Evolutionary conservation across 2,113 vertebrate genomes (phyloP).

Genomic region (Ailurus styani): DNA sequence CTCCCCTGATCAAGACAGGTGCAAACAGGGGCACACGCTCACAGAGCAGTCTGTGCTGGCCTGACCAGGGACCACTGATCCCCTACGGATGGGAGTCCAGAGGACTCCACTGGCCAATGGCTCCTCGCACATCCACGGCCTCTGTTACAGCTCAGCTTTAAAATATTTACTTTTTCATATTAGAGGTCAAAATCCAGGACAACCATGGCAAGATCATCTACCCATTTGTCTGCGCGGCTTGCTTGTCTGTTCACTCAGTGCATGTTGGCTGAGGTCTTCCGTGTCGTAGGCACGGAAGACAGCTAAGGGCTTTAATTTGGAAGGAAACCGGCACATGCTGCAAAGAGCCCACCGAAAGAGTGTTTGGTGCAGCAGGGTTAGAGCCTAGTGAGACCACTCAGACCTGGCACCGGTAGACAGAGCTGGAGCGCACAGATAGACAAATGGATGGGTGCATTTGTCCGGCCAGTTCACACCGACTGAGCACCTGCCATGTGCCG

Average conservation of each 20-base stretch:
- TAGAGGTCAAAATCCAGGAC: no score
- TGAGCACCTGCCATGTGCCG: background rate
- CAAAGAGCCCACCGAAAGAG: background rate
- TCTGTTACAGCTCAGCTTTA: background rate
- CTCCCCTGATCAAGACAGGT: background rate
- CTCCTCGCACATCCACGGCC: no score
- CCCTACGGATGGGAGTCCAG: no score
- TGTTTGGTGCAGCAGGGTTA: fast-evolving
- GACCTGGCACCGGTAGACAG: background rate
- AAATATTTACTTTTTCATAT: no score
- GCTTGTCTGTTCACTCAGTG: background rate
- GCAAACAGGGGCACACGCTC: background rate
- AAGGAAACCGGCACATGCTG: background rate
- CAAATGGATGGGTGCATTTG: background rate
- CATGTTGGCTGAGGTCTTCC: fast-evolving
- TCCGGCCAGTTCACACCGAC: no score
- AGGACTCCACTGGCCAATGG: no score
- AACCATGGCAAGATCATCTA: fast-evolving
- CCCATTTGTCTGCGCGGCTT: background rate
- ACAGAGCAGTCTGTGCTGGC: background rate
- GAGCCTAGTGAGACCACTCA: background rate
- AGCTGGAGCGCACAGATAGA: background rate
- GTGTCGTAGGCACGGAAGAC: background rate
- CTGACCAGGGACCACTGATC: background rate
- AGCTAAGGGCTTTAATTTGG: no score